Conservation (phyloP, 2,113 vertebrate species). For the Odontophorus gujanensis region DNA sequence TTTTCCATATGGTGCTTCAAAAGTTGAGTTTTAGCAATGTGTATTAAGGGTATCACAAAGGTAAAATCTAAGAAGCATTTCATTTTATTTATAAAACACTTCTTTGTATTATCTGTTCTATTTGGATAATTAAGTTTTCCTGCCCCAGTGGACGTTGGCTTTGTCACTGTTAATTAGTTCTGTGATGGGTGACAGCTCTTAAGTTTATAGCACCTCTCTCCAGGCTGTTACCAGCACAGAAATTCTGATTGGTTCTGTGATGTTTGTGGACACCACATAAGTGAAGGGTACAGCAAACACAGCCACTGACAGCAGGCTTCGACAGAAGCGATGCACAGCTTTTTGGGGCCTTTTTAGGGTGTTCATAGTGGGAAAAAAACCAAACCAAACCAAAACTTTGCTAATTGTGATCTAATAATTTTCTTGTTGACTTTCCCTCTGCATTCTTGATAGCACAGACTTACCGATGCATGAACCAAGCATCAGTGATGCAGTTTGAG, state of each 20-base stretch:
- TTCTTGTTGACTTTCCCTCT: not conserved
- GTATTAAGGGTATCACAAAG: not conserved
- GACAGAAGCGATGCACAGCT: not conserved
- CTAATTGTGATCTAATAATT: not conserved
- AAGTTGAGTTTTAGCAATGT: not conserved
- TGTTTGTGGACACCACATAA: accelerated
- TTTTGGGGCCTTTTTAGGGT: not conserved
- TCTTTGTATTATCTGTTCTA: not conserved
- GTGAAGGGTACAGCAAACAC: not conserved
- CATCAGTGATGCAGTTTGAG: not conserved
- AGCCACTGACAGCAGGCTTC: not conserved
- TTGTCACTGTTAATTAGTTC: constrained; percentile 13
- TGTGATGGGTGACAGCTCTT: constrained; percentile 1
- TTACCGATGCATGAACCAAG: not conserved
- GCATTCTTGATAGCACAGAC: not conserved
- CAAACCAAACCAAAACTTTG: not conserved
- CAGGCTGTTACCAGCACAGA: not conserved
- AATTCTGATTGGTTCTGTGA: not conserved
- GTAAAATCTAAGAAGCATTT: not conserved
- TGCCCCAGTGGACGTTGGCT: not conserved
- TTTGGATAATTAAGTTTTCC: constrained; percentile 10
- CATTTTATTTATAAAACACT: not conserved
- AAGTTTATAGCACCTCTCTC: constrained; percentile 1
- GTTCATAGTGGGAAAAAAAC: not conserved
- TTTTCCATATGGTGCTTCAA: not conserved